Evolutionary conservation across 2,113 vertebrate species (phyloP), one percentile per base, ranked within the genome.

Genomic region (Baryphthengus martii): DNA sequence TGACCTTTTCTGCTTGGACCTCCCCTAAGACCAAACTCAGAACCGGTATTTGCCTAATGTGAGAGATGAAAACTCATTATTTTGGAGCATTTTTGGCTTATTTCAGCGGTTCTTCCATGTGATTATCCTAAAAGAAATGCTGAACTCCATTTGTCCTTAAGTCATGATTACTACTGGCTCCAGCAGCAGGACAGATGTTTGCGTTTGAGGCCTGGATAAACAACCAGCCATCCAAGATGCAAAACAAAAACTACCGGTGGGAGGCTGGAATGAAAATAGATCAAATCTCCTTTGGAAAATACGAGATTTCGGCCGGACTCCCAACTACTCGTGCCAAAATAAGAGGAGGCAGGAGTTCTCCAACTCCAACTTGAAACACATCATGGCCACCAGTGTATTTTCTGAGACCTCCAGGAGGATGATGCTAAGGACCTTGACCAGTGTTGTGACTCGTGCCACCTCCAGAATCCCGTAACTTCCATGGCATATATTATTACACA

Each of bases 371-470:
- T 8, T 77, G 55, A 53, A 58, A 45, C 25, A 25, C 20, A 10
- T 3, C 20, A 73, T 0, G 23, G 70, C 35, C 3, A 33, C 4
- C 2, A 3, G 3, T 2, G 0, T 2, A 37, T 11, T 23, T 33
- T 42, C 23, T 8, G 42, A 45, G n/a, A 53, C 8, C 16, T n/a
- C 31, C 66, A 67, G 52, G 66, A 50, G 68, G n/a, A 31, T 20
- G 37, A 26, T 12, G n/a, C n/a, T n/a, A n/a, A n/a, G n/a, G n/a
- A n/a, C n/a, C n/a, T n/a, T n/a, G 7, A 35, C 3, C 5, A 31
- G 16, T 11, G 29, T 74, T 13, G 13, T 0, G 53, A 83, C 4
- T 39, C 19, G 35, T 39, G 28, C 18, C 67, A 59, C 58, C 71
- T 65, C 21, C 83, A 61, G 2, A 24, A 44, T 50, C 52, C 37